A percentile compares a stretch with the other conserved stretches of the same genome.
Conservation (phyloP, 2,888 invertebrate genomes). For the Orchesella flavescens region DNA sequence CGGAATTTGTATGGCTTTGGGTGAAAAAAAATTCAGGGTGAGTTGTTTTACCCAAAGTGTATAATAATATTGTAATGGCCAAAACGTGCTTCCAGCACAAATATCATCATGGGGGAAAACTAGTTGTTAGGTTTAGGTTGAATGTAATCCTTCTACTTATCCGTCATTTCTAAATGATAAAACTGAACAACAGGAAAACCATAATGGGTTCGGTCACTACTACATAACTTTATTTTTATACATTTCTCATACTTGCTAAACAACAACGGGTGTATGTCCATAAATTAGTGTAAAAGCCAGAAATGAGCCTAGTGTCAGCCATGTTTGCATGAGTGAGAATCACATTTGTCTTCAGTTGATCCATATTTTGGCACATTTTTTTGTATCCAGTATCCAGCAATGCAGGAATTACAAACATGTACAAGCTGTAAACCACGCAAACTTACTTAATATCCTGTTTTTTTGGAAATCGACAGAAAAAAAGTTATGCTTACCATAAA, state of each 20-base stretch:
- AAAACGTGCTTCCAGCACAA: constrained; percentile 48
- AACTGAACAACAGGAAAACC: background rate
- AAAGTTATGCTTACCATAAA: no score
- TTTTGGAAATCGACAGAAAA: no score
- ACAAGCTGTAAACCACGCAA: no score
- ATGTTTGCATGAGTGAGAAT: background rate
- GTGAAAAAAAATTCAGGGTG: background rate
- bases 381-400: constrained; percentile 18
- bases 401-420: background rate
- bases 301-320: background rate
- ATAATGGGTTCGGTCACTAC: background rate
- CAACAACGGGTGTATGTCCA: background rate
- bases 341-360: constrained; percentile 54
- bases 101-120: constrained; percentile 11
- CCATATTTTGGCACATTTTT: constrained; percentile 54
- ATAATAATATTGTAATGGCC: constrained; percentile 27
- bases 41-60: constrained; percentile 29
- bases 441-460: no score
- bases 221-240: background rate
- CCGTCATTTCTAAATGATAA: background rate
- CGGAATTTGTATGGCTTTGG: background rate
- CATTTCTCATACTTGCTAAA: background rate
- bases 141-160: constrained; percentile 31
- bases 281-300: background rate
- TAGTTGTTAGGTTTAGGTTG: background rate